Conservation (phyloP, 2,888 invertebrate genomes). For the Lepidocyrtoides sp. region DNA sequence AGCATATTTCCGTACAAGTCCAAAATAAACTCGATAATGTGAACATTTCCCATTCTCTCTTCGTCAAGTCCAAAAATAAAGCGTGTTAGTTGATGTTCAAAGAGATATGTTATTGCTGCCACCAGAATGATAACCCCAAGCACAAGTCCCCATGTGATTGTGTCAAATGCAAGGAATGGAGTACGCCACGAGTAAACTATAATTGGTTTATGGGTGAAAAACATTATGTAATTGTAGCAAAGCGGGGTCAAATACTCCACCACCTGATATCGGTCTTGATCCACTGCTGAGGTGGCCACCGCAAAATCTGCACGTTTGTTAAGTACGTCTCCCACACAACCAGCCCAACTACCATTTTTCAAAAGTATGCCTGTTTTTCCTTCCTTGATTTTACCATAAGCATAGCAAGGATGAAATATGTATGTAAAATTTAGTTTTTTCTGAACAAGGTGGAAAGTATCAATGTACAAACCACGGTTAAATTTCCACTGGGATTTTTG, state of each 20-base stretch:
- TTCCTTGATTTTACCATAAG: slow-evolving; percentile 26
- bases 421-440: slow-evolving; percentile 12
- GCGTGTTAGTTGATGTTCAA: background rate
- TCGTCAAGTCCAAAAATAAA: background rate
- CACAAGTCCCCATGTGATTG: background rate
- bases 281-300: background rate
- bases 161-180: slow-evolving; percentile 26
- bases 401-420: background rate
- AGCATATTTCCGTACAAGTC: slow-evolving; percentile 3
- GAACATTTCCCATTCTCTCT: background rate
- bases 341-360: slow-evolving; percentile 63
- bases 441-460: background rate
- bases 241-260: slow-evolving; percentile 11
- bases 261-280: background rate
- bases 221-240: slow-evolving; percentile 52
- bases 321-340: slow-evolving; percentile 56
- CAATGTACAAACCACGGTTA: slow-evolving; percentile 29
- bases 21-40: background rate
- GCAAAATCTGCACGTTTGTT: slow-evolving; percentile 39
- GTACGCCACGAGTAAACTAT: slow-evolving; percentile 28
- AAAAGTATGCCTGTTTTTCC: slow-evolving; percentile 53
- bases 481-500: background rate
- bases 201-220: slow-evolving; percentile 36
- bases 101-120: background rate
- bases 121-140: background rate